A percentile compares a stretch with the other conserved stretches of the same genome.
These are phyloP conservation scores for Mythimna lalbum DNA, from an alignment of 2,888 invertebrate genomes.

Conservation along the genomic window DNA sequence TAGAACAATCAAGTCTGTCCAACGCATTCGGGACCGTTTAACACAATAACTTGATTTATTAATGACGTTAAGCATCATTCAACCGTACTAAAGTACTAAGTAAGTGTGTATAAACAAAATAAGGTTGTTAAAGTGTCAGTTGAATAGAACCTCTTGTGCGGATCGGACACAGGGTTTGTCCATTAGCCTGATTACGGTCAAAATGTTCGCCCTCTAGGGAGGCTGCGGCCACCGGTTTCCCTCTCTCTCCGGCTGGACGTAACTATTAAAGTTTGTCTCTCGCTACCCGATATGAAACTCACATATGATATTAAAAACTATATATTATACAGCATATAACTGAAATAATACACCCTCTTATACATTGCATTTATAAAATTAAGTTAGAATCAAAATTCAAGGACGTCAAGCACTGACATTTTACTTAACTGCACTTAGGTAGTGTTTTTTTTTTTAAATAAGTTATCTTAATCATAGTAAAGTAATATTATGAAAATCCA, in stretches of 20 bases:
- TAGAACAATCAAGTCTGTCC: conserved; percentile 28
- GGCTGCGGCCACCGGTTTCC: conserved; percentile 77
- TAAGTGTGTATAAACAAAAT: conserved; percentile 80
- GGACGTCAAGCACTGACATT: too few species aligned
- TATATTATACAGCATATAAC: too few species aligned
- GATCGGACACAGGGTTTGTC: conserved; percentile 85
- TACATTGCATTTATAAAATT: too few species aligned
- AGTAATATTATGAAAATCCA: too few species aligned
- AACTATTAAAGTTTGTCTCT: conserved; percentile 65
- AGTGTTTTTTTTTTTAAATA: too few species aligned
- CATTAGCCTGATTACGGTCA: conserved; percentile 89
- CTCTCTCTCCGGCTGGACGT: conserved; percentile 70
- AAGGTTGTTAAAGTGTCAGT: conserved; percentile 81
- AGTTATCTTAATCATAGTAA: too few species aligned
- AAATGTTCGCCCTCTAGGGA: conserved; percentile 81
- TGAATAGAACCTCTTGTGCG: conserved; percentile 80
- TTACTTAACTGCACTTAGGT: too few species aligned
- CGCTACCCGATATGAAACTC: conserved; percentile 44
- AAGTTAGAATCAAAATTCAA: too few species aligned
- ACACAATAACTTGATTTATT: conserved; percentile 58
- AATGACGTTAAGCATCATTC: conserved; percentile 62
- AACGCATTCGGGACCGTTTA: conserved; percentile 27
- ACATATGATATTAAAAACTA: conserved; percentile 42
- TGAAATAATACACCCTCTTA: too few species aligned
- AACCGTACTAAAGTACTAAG: conserved; percentile 74